Evolutionary conservation across 2,797 vertebrate genomes (phyloP).

Genomic region (Tapirus indicus): DNA sequence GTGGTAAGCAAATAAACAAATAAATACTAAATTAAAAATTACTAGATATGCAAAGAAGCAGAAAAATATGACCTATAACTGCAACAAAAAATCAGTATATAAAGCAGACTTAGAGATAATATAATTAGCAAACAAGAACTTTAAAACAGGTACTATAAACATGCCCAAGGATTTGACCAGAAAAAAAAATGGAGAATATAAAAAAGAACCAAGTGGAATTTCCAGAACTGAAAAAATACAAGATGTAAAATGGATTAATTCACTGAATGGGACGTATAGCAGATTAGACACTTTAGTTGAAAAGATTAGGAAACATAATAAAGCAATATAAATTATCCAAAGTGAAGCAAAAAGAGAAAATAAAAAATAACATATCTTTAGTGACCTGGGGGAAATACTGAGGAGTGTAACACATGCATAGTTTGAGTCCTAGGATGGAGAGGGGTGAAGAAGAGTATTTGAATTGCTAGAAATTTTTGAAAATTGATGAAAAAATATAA

Average conservation of each 20-base stretch:
- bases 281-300: not conserved
- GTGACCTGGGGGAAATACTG: not conserved
- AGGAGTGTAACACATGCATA: not conserved
- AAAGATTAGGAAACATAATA: not conserved
- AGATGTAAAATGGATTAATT: constrained; percentile 13
- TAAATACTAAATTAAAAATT: constrained; percentile 1
- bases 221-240: constrained; percentile 15
- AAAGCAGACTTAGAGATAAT: not conserved
- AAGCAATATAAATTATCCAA: not conserved
- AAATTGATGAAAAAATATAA: not conserved
- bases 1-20: not conserved
- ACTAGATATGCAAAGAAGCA: not conserved
- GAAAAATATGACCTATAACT: not conserved
- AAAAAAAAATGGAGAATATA: not conserved
- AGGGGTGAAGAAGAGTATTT: not conserved
- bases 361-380: not conserved
- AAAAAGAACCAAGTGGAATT: constrained; percentile 4
- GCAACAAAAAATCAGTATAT: not conserved
- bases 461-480: not conserved
- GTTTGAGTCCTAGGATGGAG: not conserved
- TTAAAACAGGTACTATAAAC: not conserved
- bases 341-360: not conserved
- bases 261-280: not conserved
- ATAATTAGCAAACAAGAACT: not conserved
- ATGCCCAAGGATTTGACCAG: not conserved